Percentiles rank a stretch among this genome's conserved stretches.
phyloP scores from a whole-genome alignment of 1,140 invertebrate genomes.

The Drosophila repleta region DNA sequence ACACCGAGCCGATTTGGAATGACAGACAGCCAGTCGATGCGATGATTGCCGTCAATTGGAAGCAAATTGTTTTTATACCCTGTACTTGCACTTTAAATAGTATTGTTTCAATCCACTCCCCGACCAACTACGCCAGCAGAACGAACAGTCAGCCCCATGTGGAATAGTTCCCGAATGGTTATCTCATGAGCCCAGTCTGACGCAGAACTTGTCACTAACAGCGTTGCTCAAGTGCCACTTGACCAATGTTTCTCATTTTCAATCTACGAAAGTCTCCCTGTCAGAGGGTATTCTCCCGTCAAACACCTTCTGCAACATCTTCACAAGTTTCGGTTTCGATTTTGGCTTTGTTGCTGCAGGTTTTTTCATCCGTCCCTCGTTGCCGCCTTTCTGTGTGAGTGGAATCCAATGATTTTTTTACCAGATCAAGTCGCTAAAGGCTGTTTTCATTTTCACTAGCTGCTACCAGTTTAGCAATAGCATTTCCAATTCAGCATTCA shows the following conservation, averaged over 20 bases:
- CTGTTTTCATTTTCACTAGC: conserved; percentile 23
- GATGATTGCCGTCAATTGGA: conserved; percentile 73
- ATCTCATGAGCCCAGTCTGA: no score
- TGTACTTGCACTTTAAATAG: no score
- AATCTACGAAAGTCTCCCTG: no score
- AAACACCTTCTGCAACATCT: neutral
- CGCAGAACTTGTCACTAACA: no score
- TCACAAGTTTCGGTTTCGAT: neutral
- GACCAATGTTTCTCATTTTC: no score
- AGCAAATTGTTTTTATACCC: conserved; percentile 65
- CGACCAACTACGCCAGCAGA: neutral
- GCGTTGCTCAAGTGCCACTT: no score
- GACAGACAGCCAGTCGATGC: conserved; percentile 56
- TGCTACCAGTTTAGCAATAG: conserved; percentile 43
- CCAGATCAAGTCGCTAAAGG: conserved; percentile 55
- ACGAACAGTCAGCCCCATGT: no score
- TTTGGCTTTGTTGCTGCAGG: conserved; percentile 35
- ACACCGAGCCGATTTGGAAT: conserved; percentile 35
- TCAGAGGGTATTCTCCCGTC: neutral
- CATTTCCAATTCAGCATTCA: conserved; percentile 58
- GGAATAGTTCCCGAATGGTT: no score
- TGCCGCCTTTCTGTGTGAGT: conserved; percentile 29
- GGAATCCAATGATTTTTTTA: conserved; percentile 58
- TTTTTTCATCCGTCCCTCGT: conserved; percentile 40
- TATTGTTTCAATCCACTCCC: no score